Conservation (phyloP, 2,113 vertebrate species). For the Forbesichthys papilliferus region DNA sequence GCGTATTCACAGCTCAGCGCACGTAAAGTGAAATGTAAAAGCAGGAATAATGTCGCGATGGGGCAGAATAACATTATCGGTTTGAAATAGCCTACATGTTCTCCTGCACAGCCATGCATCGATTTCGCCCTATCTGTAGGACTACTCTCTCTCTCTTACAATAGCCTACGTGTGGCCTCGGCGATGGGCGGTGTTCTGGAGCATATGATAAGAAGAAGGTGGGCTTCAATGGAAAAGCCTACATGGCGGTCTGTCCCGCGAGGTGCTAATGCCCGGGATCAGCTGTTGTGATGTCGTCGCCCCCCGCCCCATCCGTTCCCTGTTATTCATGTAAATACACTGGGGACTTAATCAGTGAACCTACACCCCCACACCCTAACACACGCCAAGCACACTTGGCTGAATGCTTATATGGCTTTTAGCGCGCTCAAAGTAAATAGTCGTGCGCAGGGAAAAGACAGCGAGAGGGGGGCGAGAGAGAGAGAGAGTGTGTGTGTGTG, state of each 20-base stretch:
- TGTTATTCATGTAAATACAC: conserved; percentile 69
- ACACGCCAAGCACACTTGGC: conserved; percentile 32
- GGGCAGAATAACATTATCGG: conserved; percentile 12
- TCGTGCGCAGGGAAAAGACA: conserved; percentile 43
- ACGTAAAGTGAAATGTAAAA: neutral
- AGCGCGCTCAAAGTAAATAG: conserved; percentile 84
- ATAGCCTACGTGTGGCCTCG: conserved; percentile 13
- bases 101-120: neutral
- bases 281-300: conserved; percentile 83
- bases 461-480: conserved; percentile 21
- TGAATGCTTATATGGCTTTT: conserved; percentile 84
- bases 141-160: too few species aligned
- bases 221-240: conserved; percentile 67
- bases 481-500: conserved; percentile 28
- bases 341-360: conserved; percentile 61
- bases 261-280: conserved; percentile 84
- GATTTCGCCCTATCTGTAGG: conserved; percentile 2
- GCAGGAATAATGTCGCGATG: conserved; percentile 25
- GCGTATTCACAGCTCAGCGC: conserved; percentile 31
- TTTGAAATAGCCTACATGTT: neutral
- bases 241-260: conserved; percentile 52
- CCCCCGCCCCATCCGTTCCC: conserved; percentile 74
- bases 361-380: conserved; percentile 46
- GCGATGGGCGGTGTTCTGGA: conserved; percentile 43
- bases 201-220: conserved; percentile 7